Evolutionary conservation across 2,888 invertebrate species (phyloP).

Genomic region (Drosophila rellima): DNA sequence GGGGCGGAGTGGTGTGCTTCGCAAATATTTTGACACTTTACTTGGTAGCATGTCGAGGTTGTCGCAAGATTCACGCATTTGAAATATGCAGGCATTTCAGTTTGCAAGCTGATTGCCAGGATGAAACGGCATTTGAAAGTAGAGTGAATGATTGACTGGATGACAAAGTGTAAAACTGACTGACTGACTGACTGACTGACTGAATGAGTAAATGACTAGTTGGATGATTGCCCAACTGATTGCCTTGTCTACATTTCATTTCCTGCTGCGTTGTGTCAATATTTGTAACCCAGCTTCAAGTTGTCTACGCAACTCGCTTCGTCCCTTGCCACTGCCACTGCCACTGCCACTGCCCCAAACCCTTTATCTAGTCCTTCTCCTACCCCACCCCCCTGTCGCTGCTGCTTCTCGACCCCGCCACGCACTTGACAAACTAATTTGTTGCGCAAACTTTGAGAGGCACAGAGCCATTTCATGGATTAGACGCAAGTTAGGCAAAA

Average conservation of each 20-base stretch:
- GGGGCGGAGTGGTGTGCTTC: background rate
- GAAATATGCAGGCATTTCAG: conserved; percentile 44
- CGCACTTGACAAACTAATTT: conserved; percentile 80
- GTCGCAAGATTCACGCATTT: conserved; percentile 39
- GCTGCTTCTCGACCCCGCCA: conserved; percentile 15
- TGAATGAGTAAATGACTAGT: conserved; percentile 12
- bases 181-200: background rate
- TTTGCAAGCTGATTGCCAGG: conserved; percentile 23
- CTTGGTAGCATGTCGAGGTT: conserved; percentile 60
- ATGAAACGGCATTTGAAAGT: conserved; percentile 68
- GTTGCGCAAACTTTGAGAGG: conserved; percentile 73
- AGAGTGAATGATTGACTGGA: conserved; percentile 32
- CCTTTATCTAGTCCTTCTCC: background rate
- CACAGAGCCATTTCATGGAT: conserved; percentile 49
- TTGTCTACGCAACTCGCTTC: conserved; percentile 34
- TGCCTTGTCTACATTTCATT: conserved; percentile 71
- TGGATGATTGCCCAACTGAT: conserved; percentile 30
- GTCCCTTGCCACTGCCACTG: background rate
- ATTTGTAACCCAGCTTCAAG: conserved; percentile 63
- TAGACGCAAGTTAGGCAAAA: conserved; percentile 58
- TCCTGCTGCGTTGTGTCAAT: conserved; percentile 73
- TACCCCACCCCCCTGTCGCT: background rate
- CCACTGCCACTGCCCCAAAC: background rate
- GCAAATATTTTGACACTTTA: conserved; percentile 83
- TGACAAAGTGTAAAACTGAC: conserved; percentile 17